Base-by-base conservation (phyloP, 2,113 vertebrate genomes). In the Podocnemis expansa region DNA sequence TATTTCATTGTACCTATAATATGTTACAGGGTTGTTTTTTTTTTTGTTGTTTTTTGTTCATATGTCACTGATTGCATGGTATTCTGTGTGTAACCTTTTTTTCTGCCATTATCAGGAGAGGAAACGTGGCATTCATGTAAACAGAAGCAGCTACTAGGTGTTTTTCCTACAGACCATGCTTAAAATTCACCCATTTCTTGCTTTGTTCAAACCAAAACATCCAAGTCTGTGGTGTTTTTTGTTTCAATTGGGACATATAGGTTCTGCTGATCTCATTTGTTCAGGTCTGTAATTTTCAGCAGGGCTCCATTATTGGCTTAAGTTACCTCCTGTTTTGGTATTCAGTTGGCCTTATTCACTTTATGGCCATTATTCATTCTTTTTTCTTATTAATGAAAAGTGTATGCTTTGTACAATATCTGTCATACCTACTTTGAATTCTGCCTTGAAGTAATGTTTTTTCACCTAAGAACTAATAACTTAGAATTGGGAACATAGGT, bases 1-100 rank as follows among this genome's bases (percentile, higher is more conserved):
- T 92, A 89, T 91, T 96, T 97, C 56, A 25, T 51, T 70, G 19
- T 93, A 75, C 54, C 81, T 86, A 0, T n/a, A 85, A 56, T 82
- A 81, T 49, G 29, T 94, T 95, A 93, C 38, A n/a, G n/a, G 93
- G 87, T 85, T 94, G n/a, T 80, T n/a, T n/a, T n/a, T n/a, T n/a
- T n/a, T n/a, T n/a, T n/a, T n/a, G n/a, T n/a, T n/a, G n/a, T n/a
- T n/a, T 94, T 86, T 94, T 80, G 6, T 89, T 92, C 25, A 2
- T 49, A 13, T 90, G 31, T 91, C 45, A 2, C 55, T 87, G 79
- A 60, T 56, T 49, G 60, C 47, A n/a, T 11, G 12, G 16, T 25
- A 6, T 2, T 2, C 63, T 67, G 82, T 43, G 55, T 2, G 0
- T 47, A 54, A 79, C 8, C 51, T 90, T 91, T 41, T 25, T 63